Evolutionary conservation across 2,113 vertebrate genomes (phyloP), one percentile per base, ranked within the genome.

Genomic region (Phalacrocorax brasilianus): DNA sequence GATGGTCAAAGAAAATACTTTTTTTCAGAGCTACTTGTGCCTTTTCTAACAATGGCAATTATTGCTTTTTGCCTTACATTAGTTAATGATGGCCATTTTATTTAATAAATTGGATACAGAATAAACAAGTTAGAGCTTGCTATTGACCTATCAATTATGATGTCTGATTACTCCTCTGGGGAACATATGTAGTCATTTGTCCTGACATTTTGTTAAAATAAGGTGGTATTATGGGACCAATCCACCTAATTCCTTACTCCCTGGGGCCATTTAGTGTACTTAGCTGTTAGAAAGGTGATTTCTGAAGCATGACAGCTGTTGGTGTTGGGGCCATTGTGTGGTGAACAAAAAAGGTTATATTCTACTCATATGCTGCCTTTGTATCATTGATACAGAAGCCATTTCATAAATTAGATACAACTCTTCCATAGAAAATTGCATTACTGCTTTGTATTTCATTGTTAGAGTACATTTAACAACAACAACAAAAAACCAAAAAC

Each of bases 301-400:
- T 98, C 95, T 97, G 94, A 97, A 95, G 96, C 95, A 93, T 91
- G 90, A 92, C 97, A 98, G 97, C 96, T 98, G 98, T 97, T 97
- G 84, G 95, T 97, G 91, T 94, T 94, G 95, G 91, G 93, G 84
- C 96, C 83, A 86, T 98, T 98, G 96, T 98, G 77, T n/a, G 35
- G 73, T 71, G 95, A 98, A 97, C 97, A 98, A 98, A 98, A 95
- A 8, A 6, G 5, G 77, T 94, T 97, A 84, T 90, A 75, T 94
- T 95, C 96, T 92, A 17, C 85, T 97, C 70, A 12, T 80, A 20
- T 24, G 78, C 73, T 24, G 58, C 95, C 86, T 97, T 97, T 97
- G 97, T 97, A 33, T 85, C 59, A 38, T 50, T 81, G 97, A 96
- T 95, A 95, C 67, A 96, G 85, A 79, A 97, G 73, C 91, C 26